phyloP scores from a whole-genome alignment of 1,140 invertebrate genomes.

The Bathynomus jamesi region DNA sequence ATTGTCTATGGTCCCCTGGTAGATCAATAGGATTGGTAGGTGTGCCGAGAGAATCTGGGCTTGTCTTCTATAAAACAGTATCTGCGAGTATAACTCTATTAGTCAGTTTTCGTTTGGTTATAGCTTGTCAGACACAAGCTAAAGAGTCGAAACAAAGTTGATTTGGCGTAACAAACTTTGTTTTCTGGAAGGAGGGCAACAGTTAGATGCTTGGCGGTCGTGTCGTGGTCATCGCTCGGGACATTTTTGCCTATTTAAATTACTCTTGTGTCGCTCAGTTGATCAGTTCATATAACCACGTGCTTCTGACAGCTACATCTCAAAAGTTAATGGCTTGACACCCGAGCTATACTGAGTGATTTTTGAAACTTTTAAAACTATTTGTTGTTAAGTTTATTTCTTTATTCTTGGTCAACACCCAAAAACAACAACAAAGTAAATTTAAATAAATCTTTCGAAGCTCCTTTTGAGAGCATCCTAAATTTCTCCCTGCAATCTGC shows the following conservation, averaged over 20 bases:
- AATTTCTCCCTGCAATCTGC: too few relatives aligned
- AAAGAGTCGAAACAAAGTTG: slow-evolving; percentile 36
- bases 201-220: background rate
- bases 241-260: background rate
- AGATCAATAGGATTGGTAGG: slow-evolving; percentile 37
- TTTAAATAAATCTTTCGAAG: too few relatives aligned
- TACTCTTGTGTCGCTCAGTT: background rate
- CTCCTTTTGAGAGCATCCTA: too few relatives aligned
- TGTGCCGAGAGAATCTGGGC: slow-evolving; percentile 35
- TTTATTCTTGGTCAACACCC: too few relatives aligned
- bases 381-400: too few relatives aligned
- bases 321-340: too few relatives aligned
- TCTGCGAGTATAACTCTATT: slow-evolving; percentile 39
- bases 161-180: slow-evolving; percentile 36
- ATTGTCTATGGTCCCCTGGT: slow-evolving; percentile 17
- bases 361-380: too few relatives aligned
- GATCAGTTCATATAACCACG: background rate
- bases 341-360: too few relatives aligned
- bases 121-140: slow-evolving; percentile 37
- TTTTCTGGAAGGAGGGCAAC: slow-evolving; percentile 26
- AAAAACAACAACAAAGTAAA: too few relatives aligned
- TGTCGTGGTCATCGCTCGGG: background rate
- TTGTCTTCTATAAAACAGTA: slow-evolving; percentile 38
- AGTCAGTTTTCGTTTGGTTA: slow-evolving; percentile 39
- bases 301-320: too few relatives aligned